Evolutionary conservation across 2,113 vertebrate species (phyloP), one percentile per base, ranked within the genome.

Genomic region (Cranoglanis bouderius): DNA sequence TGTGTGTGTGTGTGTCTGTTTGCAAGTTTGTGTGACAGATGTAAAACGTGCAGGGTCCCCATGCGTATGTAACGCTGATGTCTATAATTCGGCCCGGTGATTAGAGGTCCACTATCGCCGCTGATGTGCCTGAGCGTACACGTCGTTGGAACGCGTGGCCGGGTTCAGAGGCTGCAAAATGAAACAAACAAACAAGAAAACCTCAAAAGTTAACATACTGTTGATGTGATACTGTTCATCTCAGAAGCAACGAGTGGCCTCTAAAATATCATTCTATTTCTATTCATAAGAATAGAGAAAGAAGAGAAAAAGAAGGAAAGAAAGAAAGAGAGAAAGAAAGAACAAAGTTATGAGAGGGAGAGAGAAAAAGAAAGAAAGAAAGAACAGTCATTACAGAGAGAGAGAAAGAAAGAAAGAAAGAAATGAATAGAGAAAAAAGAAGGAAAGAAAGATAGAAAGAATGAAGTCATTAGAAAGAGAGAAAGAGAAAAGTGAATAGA

Each of bases 41-140:
- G 12, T 18, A 65, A 65, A 18, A 63, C 26, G 10, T 67, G 63
- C 12, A 67, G 63, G 63, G 4, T 67, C 16, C 29, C 29, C n/a
- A 6, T 38, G 18, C 32, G 0, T 72, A 35, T 43, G 35, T 43
- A 40, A 72, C 40, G 35, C 8, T 40, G 67, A 19, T 38, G 67
- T 19, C 38, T 72, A 38, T 75, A 75, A 75, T 75, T 24, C 12
- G 38, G 0, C 4, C 21, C 9, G 40, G 2, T 43, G 40, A 43
- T 43, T 43, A 6, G 13, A 57, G 7, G 21, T 24, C 35, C 92
- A 92, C 32, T 92, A 89, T 6, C 21, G 94, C 87, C 49, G 46
- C 46, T 49, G 90, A 86, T 86, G 87, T 35, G 94, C 65, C 0
- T 46, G 0, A 0, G 93, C 91, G 78, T 95, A 95, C 0, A 89